A percentile compares a stretch with the other conserved stretches of the same genome.
phyloP scores from a whole-genome alignment of 2,797 vertebrate species.

The Pseudochirops corinnae region DNA sequence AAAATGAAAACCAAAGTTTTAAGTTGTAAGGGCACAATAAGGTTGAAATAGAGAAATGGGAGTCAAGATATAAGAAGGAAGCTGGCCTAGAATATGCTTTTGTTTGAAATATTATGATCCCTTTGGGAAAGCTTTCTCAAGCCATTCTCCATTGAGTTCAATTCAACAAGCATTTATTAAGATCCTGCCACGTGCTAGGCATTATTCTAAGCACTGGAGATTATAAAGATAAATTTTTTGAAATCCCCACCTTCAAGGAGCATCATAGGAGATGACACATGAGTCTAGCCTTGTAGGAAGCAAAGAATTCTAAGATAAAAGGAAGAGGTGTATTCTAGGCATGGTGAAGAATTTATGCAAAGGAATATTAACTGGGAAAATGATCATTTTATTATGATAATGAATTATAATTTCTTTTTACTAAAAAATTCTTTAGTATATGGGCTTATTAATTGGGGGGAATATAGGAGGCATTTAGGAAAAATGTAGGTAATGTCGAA shows the following conservation, averaged over 20 bases:
- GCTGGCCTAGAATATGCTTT: not conserved
- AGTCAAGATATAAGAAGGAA: not conserved
- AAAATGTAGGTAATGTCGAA: not conserved
- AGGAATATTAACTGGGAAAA: not conserved
- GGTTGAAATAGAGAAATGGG: not conserved
- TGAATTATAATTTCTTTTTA: not conserved
- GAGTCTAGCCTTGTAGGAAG: not conserved
- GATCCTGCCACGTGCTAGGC: not conserved
- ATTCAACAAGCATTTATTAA: not conserved
- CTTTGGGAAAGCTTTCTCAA: not conserved
- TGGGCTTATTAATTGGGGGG: not conserved
- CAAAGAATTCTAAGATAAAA: not conserved
- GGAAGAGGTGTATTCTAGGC: not conserved
- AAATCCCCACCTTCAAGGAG: not conserved
- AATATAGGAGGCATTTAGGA: not conserved
- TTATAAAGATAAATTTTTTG: not conserved
- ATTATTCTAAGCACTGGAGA: not conserved
- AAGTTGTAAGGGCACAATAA: not conserved
- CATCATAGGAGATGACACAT: not conserved
- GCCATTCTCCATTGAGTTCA: not conserved
- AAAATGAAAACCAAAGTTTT: conserved; percentile 15
- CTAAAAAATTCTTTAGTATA: not conserved
- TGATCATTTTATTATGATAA: too few species aligned
- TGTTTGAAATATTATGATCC: not conserved
- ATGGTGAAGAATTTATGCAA: not conserved